Base-by-base conservation (phyloP, 1,140 invertebrate species). In the Prorops nasuta region DNA sequence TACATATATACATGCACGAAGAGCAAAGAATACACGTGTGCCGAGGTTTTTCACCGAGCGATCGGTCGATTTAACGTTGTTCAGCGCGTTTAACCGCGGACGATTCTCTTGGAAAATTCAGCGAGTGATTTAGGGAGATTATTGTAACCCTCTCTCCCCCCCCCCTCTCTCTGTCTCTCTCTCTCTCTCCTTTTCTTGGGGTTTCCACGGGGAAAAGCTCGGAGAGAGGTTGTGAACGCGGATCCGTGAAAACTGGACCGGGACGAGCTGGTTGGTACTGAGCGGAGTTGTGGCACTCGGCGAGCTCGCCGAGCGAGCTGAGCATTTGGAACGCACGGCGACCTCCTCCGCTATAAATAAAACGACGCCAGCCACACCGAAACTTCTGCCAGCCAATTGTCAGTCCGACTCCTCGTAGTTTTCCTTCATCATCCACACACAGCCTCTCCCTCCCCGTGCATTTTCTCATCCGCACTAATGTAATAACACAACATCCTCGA, bases 341-440 rank as follows among this genome's bases (percentile, higher is more conserved):
- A 69, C 69, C 71, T 73, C 72, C 64, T 70, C 52, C 53, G 61
- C 73, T 76, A 77, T 75, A 73, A 76, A 77, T 76, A 77, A 74
- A 74, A 64, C 56, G 43, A 40, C 62, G 55, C 53, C 51, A 60
- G 65, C 70, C 61, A 68, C 54, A 50, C 22, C 59, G 59, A 61
- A 60, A 56, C 60, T 58, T 66, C 49, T 66, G 65, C 71, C 62
- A 66, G 61, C 60, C 63, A 65, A 58, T 60, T 56, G 54, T 54
- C 49, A 56, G 45, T 57, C 50, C 56, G 63, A 69, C 58, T 65
- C 57, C 49, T 52, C 44, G 58, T 61, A 61, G 67, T 65, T 67
- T 66, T 56, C 44, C 54, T 61, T 36, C 44, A 38, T 36, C 49
- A n/a, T n/a, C n/a, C n/a, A n/a, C n/a, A n/a, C n/a, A n/a, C n/a